Conservation (phyloP, 2,888 invertebrate species). For the Drosophila atroscutellata region DNA sequence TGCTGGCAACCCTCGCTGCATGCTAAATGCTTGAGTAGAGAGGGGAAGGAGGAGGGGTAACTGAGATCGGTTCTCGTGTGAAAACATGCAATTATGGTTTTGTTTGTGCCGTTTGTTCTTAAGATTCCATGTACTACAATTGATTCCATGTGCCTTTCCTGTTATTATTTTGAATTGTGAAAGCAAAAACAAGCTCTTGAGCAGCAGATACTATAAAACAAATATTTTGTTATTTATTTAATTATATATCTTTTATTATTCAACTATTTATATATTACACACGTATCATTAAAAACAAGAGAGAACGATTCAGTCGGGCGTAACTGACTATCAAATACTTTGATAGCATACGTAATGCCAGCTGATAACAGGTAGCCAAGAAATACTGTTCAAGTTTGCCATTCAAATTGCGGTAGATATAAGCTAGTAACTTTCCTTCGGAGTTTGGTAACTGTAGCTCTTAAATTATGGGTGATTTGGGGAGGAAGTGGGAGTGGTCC, state of each 20-base stretch:
- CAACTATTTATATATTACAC: neutral
- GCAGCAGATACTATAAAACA: neutral
- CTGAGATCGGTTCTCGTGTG: slow-evolving; percentile 78
- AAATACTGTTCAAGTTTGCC: no score
- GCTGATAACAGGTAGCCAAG: no score
- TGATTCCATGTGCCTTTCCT: neutral
- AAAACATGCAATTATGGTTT: slow-evolving; percentile 83
- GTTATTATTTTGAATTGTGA: neutral
- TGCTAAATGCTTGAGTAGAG: neutral
- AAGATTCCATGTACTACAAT: neutral
- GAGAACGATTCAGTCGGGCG: neutral
- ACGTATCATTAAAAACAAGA: neutral
- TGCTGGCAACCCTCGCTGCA: slow-evolving; percentile 39
- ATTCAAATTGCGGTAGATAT: no score
- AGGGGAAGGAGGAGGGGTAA: slow-evolving; percentile 1
- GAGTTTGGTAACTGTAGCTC: no score
- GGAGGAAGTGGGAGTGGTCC: no score
- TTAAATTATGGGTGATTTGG: no score
- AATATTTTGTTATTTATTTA: neutral
- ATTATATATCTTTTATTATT: neutral
- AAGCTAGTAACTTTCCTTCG: no score
- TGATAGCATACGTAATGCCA: no score
- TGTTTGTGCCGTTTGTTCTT: slow-evolving; percentile 58
- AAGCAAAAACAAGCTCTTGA: neutral
- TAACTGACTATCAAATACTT: neutral